Evolutionary conservation across 2,797 vertebrate species (phyloP), one percentile per base, ranked within the genome.

Genomic region (Lates japonicus): DNA sequence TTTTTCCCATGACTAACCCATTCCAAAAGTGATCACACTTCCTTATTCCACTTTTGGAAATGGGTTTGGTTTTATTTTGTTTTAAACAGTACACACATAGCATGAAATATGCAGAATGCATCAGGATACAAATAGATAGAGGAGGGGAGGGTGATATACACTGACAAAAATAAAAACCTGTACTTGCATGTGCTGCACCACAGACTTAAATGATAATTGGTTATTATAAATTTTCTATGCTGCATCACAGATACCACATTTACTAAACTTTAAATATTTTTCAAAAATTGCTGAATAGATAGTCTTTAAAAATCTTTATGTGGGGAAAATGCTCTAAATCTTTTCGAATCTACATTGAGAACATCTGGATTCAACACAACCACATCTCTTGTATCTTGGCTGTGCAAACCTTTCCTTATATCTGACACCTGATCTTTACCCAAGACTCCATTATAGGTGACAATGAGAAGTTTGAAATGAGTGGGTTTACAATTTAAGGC

Each of bases 1-100:
- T 85, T 78, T 79, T 69, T 80, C 84, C 65, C 80, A 76, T 83
- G 75, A 88, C 70, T 61, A 74, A 81, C 49, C 29, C 63, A 72
- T 78, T 85, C 73, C 70, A 70, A 84, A 82, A 74, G 59, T 63
- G 54, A 83, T 77, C 61, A 42, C 64, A 71, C 73, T 78, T 88
- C 72, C 84, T 59, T 74, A 58, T 55, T 81, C 74, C 70, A 73
- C 68, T 85, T 90, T 87, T 76, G 58, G 82, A 67, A 60, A 51
- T 64, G 8, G 31, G 20, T 82, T 73, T 52, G 17, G 58, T 73
- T 64, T 74, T 65, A 44, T 46, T 48, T 76, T 66, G 54, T 60
- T 33, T 48, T 52, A 44, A 76, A 61, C 48, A 46, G 46, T 48
- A 42, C 72, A 68, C 8, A 31, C 16, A 61, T 55, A n/a, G 12